A percentile compares a stretch with the other conserved stretches of the same genome.
Evolutionary conservation across 1,140 invertebrate genomes (phyloP).

Genomic region (Patella vulgata): DNA sequence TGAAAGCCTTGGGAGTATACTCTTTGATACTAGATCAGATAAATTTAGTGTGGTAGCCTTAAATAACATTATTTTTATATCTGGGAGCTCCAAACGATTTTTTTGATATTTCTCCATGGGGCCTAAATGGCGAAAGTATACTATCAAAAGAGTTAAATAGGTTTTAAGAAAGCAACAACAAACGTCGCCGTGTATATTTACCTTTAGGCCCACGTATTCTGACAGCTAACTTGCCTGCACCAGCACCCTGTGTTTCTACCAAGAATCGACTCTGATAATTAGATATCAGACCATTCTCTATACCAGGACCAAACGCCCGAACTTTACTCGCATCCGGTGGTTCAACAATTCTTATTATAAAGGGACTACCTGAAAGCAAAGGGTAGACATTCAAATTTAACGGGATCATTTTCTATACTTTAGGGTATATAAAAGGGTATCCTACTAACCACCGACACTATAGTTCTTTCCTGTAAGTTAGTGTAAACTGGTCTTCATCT

Average conservation of each 20-base stretch:
- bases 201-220: slow-evolving; percentile 96
- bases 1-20: no score
- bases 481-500: no score
- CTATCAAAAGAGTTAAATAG: no score
- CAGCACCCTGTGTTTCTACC: slow-evolving; percentile 97
- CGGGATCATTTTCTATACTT: background rate
- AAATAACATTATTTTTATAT: no score
- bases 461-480: no score
- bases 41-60: no score
- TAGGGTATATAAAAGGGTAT: background rate
- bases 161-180: no score
- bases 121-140: no score
- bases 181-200: slow-evolving; percentile 50
- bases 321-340: slow-evolving; percentile 93
- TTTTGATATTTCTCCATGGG: no score
- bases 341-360: slow-evolving; percentile 89
- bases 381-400: no score
- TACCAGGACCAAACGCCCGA: slow-evolving; percentile 85
- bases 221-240: slow-evolving; percentile 83
- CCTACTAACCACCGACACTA: background rate
- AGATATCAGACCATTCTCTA: slow-evolving; percentile 94
- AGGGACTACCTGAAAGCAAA: slow-evolving; percentile 80
- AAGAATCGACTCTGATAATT: slow-evolving; percentile 96
- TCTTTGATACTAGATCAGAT: no score
- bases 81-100: no score